Conservation (phyloP, 2,113 vertebrate species). For the Pardalotus punctatus region DNA sequence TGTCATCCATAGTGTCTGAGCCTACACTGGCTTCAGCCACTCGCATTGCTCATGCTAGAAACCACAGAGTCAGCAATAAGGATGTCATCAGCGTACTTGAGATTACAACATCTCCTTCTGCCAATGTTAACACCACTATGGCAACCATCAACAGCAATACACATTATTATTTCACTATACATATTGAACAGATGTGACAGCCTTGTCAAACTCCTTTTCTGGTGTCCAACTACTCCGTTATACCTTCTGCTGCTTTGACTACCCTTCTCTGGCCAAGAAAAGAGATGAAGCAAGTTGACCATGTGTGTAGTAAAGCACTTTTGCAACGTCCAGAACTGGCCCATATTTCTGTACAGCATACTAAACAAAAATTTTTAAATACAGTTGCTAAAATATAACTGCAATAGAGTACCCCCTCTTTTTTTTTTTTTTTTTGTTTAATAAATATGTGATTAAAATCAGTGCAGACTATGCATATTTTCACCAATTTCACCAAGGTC, state of each 20-base stretch:
- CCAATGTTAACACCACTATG: constrained; percentile 80
- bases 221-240: constrained; percentile 75
- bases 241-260: constrained; percentile 73
- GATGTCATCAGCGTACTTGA: constrained; percentile 68
- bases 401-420: background rate
- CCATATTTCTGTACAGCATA: background rate
- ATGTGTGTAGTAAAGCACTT: background rate
- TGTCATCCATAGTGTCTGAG: constrained; percentile 59
- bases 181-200: constrained; percentile 82
- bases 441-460: background rate
- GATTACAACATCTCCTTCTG: constrained; percentile 82
- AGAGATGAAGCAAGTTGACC: constrained; percentile 34
- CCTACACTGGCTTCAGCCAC: constrained; percentile 18
- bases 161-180: constrained; percentile 75
- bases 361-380: background rate
- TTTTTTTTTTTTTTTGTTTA: background rate
- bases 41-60: constrained; percentile 46
- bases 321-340: background rate
- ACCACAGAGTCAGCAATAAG: constrained; percentile 74
- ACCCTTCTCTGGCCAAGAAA: constrained; percentile 61
- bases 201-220: constrained; percentile 79
- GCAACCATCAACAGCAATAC: constrained; percentile 78
- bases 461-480: background rate
- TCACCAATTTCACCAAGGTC: background rate
- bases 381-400: background rate